Base-by-base conservation (phyloP, 30 jellyfish, hydroid and myxozoan species). In the Catostylus mosaicus region DNA sequence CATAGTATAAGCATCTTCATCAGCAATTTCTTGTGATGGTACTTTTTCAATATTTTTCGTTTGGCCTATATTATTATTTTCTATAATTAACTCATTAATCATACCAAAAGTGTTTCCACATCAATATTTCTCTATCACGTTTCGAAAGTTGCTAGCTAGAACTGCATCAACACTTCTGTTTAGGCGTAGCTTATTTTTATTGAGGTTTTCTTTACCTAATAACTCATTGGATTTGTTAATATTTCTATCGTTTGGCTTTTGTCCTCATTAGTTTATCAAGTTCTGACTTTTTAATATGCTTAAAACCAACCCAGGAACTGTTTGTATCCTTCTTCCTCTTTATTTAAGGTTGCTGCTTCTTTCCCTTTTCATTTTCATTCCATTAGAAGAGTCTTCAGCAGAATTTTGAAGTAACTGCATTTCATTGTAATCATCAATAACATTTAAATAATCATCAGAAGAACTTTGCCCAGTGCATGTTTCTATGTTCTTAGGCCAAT, bases 1-100 rank as follows among this genome's bases (percentile, higher is more conserved):
- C 86, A 37, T 74, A 47, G 86, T 74, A 3, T 50, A 75, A 52
- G 86, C 86, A 74, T 74, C 74, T 74, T 74, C 75, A 30, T 47
- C 45, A 18, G 75, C 86, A 74, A 52, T 74, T 74, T 74, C 74
- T 74, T 50, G 45, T n/a, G 73, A 50, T 47, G 86, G 61, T 31
- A 36, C 3, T 47, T 35, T 52, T 47, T 46, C 30, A 5, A 46
- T 47, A 16, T 74, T 74, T 30, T 74, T 59, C 50, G 59, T 30
- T 40, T 40, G 74, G 86, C 61, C 31, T 50, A 47, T 74, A 45
- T 45, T 52, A 47, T 74, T 26, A 26, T 74, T 74, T 37, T 74
- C 34, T 74, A 74, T 2, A 52, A 52, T 30, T 50, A 11, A 52
- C 12, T 74, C 74, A 45, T 47, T 74, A 47, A 50, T 74, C 86